Base-by-base conservation (phyloP, 2,888 invertebrate genomes). In the Cotesia congregata region DNA sequence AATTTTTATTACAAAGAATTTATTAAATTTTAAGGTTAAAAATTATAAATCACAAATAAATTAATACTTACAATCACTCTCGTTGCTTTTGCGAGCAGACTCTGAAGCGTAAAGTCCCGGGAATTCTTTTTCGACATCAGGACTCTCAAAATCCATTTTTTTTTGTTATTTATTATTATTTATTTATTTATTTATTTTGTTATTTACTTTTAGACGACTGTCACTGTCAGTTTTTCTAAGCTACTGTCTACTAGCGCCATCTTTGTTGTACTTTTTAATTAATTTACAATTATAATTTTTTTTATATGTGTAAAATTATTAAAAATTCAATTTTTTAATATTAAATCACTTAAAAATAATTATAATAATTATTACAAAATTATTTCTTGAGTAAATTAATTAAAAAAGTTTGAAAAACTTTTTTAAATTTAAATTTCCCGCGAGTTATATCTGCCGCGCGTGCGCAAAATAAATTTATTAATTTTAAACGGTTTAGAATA, bases 111-210 rank as follows among this genome's bases (percentile, higher is more conserved):
- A 97, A 72, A 96, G 90, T 67, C 97, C 96, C 38, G 96, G 96
- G 90, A 97, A 97, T 87, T 96, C 96, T 89, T 96, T 96, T 90
- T 96, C 96, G 60, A 95, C 95, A 87, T 97, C 96, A 39, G 96
- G 96, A 89, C 96, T 96, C 90, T 95, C 95, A 89, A 95, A 95
- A 91, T 95, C 95, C 95, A 95, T 95, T 77, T 76, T 71, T 15
- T 62, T 62, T n/a, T 6, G 30, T 12, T 30, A 65, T 65, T 7
- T 12, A 4, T 62, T 17, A 62, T n/a, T 17, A 1, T 62, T 62
- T 62, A n/a, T 65, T 65, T 12, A 12, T 65, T 30, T 38, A 12
- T 65, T 65, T 12, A 30, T 62, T n/a, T 6, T 15, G 20, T 7
- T 62, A 17, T n/a, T 62, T 20, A 30, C 12, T 12, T 65, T 38